phyloP scores from a whole-genome alignment of 1,140 invertebrate species.

The Nymphalis io region DNA sequence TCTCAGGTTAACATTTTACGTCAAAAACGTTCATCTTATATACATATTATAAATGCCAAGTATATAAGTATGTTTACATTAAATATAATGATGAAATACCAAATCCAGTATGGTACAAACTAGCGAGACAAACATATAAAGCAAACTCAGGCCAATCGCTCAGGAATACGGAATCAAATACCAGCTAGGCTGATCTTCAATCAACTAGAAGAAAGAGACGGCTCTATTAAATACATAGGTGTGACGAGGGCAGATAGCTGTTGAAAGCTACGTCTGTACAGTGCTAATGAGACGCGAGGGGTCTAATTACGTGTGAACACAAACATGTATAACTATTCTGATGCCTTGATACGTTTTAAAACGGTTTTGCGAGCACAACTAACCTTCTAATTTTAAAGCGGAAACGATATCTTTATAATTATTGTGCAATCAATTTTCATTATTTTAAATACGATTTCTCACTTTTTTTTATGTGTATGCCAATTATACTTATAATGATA shows the following conservation, averaged over 20 bases:
- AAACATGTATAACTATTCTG: slow-evolving; percentile 65
- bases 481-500: too few relatives aligned
- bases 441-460: background rate
- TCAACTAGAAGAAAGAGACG: slow-evolving; percentile 52
- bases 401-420: background rate
- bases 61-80: background rate
- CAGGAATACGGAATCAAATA: slow-evolving; percentile 56
- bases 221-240: slow-evolving; percentile 38
- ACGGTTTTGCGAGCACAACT: slow-evolving; percentile 23
- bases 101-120: background rate
- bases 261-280: slow-evolving; percentile 44
- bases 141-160: slow-evolving; percentile 64
- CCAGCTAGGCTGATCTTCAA: slow-evolving; percentile 56
- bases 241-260: slow-evolving; percentile 47
- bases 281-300: slow-evolving; percentile 72
- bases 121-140: slow-evolving; percentile 48
- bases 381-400: background rate
- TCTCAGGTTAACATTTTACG: background rate
- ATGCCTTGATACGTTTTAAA: slow-evolving; percentile 38
- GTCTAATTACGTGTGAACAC: slow-evolving; percentile 76
- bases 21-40: too few relatives aligned
- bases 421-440: too few relatives aligned
- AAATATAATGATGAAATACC: slow-evolving; percentile 1
- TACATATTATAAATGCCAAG: too few relatives aligned
- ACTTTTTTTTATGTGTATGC: background rate